A percentile compares a stretch with the other conserved stretches of the same genome.
phyloP scores from a whole-genome alignment of 1,140 invertebrate species.

The Phortica variegata region DNA sequence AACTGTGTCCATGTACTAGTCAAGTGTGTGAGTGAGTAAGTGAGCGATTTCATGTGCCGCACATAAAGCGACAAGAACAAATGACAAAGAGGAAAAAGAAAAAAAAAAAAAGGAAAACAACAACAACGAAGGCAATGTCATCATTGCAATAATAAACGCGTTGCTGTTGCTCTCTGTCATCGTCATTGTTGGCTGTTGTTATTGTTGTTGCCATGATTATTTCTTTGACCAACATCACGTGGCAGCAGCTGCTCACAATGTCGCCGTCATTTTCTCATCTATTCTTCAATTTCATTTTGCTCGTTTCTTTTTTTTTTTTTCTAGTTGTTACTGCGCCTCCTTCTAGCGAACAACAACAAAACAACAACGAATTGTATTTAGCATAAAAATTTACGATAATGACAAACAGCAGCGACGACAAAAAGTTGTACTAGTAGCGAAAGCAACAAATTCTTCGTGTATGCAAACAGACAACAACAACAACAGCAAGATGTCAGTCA shows the following conservation, averaged over 20 bases:
- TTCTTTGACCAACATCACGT: constrained; percentile 15
- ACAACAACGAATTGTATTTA: constrained; percentile 52
- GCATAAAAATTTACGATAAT: constrained; percentile 58
- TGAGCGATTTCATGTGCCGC: no score
- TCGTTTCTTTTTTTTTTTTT: not conserved
- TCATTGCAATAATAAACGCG: not conserved
- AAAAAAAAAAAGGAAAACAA: no score
- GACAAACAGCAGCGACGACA: constrained; percentile 17
- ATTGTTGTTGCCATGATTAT: constrained; percentile 1
- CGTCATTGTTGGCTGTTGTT: not conserved
- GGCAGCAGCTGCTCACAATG: constrained; percentile 40
- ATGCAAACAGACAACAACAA: constrained; percentile 30
- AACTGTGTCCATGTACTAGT: no score
- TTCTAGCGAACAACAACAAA: no score
- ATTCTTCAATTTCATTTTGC: constrained; percentile 16
- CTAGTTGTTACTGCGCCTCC: constrained; percentile 17
- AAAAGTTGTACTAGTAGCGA: constrained; percentile 16
- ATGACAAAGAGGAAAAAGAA: no score
- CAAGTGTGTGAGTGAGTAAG: no score
- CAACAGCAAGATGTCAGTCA: not conserved
- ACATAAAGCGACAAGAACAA: no score
- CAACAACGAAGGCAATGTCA: no score
- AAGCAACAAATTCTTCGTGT: no score
- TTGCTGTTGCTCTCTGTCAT: not conserved
- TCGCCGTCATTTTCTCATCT: not conserved